Evolutionary conservation across 1,140 invertebrate species (phyloP).

Genomic region (Epicauta chinensis): DNA sequence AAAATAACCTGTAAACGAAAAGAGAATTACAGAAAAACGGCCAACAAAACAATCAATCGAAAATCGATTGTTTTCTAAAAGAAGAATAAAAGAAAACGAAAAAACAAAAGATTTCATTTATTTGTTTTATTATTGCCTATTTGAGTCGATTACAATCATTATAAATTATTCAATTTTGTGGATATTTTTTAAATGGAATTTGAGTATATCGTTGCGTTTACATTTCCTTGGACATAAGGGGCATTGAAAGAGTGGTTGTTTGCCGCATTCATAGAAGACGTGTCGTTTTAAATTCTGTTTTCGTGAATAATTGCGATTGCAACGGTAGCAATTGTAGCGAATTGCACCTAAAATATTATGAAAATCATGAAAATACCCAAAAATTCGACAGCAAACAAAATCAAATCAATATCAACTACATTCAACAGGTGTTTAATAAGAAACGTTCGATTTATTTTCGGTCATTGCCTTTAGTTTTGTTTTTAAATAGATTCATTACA

Average conservation of each 20-base stretch:
- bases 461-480: too few relatives aligned
- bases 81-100: too few relatives aligned
- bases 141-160: too few relatives aligned
- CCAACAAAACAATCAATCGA: too few relatives aligned
- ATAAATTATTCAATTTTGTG: slow-evolving; percentile 4
- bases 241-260: slow-evolving; percentile 47
- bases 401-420: neutral
- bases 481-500: too few relatives aligned
- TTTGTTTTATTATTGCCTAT: too few relatives aligned
- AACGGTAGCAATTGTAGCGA: slow-evolving; percentile 3
- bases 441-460: too few relatives aligned
- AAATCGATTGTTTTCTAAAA: too few relatives aligned
- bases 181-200: slow-evolving; percentile 19
- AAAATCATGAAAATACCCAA: too few relatives aligned
- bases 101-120: too few relatives aligned
- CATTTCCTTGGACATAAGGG: slow-evolving; percentile 43
- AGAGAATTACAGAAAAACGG: neutral
- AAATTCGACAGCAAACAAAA: neutral
- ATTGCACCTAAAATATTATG: too few relatives aligned
- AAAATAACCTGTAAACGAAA: slow-evolving; percentile 1
- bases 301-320: slow-evolving; percentile 9
- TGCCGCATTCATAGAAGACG: slow-evolving; percentile 62
- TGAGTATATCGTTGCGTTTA: slow-evolving; percentile 34
- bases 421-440: too few relatives aligned
- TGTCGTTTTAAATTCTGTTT: slow-evolving; percentile 53